Evolutionary conservation across 2,113 vertebrate species (phyloP).

Genomic region (Procavia capensis): DNA sequence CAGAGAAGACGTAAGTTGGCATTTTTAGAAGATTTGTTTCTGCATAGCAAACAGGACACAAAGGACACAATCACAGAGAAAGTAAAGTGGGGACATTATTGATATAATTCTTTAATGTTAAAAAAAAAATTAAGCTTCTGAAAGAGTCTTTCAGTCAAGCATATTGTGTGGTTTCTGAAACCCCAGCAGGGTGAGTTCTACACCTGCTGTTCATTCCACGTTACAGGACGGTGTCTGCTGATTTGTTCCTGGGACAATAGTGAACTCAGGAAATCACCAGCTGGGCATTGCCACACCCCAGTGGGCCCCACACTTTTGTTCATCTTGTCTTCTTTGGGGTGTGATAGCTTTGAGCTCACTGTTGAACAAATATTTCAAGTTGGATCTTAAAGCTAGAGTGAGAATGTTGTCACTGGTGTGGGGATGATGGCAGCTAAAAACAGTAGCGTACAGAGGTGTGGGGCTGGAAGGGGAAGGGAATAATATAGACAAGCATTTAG

Average conservation of each 20-base stretch:
- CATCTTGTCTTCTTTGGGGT: background rate
- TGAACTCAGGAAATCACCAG: background rate
- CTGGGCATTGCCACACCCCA: background rate
- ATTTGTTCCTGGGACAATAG: background rate
- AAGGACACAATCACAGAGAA: conserved; percentile 73
- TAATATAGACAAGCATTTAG: background rate
- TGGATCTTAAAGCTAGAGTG: background rate
- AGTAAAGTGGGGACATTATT: conserved; percentile 65
- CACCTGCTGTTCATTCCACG: background rate
- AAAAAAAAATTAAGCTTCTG: conserved; percentile 65
- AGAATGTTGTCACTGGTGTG: background rate
- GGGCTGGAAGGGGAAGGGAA: background rate
- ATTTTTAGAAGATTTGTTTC: conserved; percentile 66
- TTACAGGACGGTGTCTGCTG: background rate
- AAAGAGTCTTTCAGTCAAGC: conserved; percentile 68
- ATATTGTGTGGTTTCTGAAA: conserved; percentile 63
- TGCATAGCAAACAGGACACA: conserved; percentile 66
- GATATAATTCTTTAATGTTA: conserved; percentile 77
- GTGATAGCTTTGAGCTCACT: background rate
- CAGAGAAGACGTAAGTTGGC: background rate
- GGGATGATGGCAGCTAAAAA: no score
- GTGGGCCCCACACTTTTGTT: rapidly evolving
- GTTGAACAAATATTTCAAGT: background rate
- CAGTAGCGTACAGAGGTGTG: background rate
- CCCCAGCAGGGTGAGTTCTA: background rate